Base-by-base conservation (phyloP, 2,888 invertebrate species). In the Acholoe squamosa region DNA sequence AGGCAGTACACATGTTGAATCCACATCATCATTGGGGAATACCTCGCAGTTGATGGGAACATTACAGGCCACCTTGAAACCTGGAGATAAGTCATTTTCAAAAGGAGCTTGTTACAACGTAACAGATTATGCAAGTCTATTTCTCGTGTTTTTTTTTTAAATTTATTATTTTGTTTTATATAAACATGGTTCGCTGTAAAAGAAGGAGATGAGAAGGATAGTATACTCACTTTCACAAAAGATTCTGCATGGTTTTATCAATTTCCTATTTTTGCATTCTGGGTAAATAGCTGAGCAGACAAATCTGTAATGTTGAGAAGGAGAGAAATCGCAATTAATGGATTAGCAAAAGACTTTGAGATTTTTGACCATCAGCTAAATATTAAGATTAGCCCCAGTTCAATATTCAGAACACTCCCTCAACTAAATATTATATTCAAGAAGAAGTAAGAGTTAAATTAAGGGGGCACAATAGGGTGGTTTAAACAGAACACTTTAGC, bases 281-380 rank as follows among this genome's bases (percentile, higher is more conserved):
- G 86, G 86, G 28, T 86, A 86, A 10, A 56, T 56, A n/a, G 56
- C 54, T n/a, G 52, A 52, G 28, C 86, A 86, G 7, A 56, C 52
- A 54, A 86, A 86, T 7, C 86, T 86, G 86, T 16, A 86, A 86
- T n/a, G n/a, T n/a, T n/a, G n/a, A n/a, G n/a, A n/a, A n/a, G n/a
- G n/a, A n/a, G n/a, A n/a, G n/a, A n/a, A n/a, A n/a, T n/a, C n/a
- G n/a, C n/a, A n/a, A n/a, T n/a, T n/a, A n/a, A n/a, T n/a, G n/a
- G n/a, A n/a, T n/a, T n/a, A n/a, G n/a, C n/a, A n/a, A n/a, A n/a
- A n/a, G n/a, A n/a, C n/a, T n/a, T n/a, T n/a, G n/a, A n/a, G n/a
- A n/a, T n/a, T n/a, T n/a, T n/a, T n/a, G n/a, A n/a, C n/a, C n/a
- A n/a, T n/a, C n/a, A n/a, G n/a, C n/a, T n/a, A n/a, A n/a, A n/a